Evolutionary conservation across 2,888 invertebrate species (phyloP).

Genomic region (Agonopterix subpropinquella): DNA sequence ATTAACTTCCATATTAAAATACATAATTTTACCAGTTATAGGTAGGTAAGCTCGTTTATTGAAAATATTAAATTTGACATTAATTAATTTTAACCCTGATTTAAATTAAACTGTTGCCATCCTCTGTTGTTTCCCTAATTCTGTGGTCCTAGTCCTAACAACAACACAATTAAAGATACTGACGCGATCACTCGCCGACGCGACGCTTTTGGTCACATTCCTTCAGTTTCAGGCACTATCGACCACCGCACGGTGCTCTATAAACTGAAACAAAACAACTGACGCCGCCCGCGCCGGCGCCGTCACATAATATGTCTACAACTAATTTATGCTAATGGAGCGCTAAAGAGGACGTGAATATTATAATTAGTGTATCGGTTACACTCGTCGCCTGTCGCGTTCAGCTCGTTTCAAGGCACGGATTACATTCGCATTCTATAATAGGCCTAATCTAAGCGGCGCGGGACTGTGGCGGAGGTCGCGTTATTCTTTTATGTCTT

Average conservation of each 20-base stretch:
- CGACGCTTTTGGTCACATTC: conserved; percentile 37
- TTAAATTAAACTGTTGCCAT: no score
- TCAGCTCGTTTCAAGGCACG: conserved; percentile 1
- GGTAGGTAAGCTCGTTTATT: no score
- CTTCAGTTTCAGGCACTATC: conserved; percentile 26
- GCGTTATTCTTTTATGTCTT: no score
- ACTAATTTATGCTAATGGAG: conserved; percentile 65
- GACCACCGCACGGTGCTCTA: conserved; percentile 35
- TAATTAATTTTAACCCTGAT: no score
- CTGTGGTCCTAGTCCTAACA: no score
- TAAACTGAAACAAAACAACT: conserved; percentile 32
- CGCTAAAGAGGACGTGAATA: conserved; percentile 42
- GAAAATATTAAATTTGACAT: no score
- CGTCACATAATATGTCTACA: conserved; percentile 44
- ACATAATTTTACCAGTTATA: no score
- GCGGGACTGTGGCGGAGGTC: no score
- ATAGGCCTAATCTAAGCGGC: no score
- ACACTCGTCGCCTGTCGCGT: conserved; percentile 1
- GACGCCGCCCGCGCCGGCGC: conserved; percentile 21
- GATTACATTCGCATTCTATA: no score
- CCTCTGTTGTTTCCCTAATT: no score
- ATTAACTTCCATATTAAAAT: no score
- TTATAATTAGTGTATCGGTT: conserved; percentile 38
- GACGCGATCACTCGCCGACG: conserved; percentile 2
- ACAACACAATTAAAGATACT: neutral